Percentiles rank a stretch among this genome's conserved stretches.
Conservation (phyloP, 2,113 vertebrate genomes). For the Nothobranchius kuhntae region DNA sequence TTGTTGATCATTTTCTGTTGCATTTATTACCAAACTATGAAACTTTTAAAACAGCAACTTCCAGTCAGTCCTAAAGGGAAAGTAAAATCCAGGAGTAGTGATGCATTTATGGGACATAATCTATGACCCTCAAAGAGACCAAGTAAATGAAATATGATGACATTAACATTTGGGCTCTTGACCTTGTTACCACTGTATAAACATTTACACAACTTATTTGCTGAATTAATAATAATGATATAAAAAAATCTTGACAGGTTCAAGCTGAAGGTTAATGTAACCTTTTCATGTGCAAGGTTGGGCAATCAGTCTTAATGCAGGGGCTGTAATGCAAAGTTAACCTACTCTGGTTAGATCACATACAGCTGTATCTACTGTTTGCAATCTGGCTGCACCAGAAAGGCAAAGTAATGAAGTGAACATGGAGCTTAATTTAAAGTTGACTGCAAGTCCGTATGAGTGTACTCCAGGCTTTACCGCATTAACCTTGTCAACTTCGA, state of each 20-base stretch:
- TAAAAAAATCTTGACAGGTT: slow-evolving; percentile 29
- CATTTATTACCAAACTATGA: slow-evolving; percentile 20
- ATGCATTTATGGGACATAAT: slow-evolving; percentile 64
- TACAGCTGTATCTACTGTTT: slow-evolving; percentile 50
- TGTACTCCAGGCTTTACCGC: slow-evolving; percentile 45
- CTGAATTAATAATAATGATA: slow-evolving; percentile 13
- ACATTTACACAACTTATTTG: slow-evolving; percentile 46
- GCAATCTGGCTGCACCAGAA: slow-evolving; percentile 49
- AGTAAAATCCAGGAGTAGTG: slow-evolving; percentile 64
- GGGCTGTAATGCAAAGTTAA: slow-evolving; percentile 58
- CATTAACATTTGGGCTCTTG: slow-evolving; percentile 52
- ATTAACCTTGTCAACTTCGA: slow-evolving; percentile 70
- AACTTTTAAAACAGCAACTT: slow-evolving; percentile 38
- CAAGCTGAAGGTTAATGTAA: slow-evolving; percentile 74
- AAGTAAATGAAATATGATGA: slow-evolving; percentile 60
- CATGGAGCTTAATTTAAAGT: slow-evolving; percentile 63
- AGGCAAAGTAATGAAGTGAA: slow-evolving; percentile 62
- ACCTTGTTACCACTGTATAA: slow-evolving; percentile 36
- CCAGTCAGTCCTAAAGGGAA: slow-evolving; percentile 56
- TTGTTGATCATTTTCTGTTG: slow-evolving; percentile 7
- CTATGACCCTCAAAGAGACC: slow-evolving; percentile 63
- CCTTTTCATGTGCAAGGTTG: slow-evolving; percentile 66
- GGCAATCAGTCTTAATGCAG: slow-evolving; percentile 71
- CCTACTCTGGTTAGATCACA: slow-evolving; percentile 70
- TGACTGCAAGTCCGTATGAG: slow-evolving; percentile 52